phyloP scores from a whole-genome alignment of 2,797 vertebrate species.

The Ciconia nigra region DNA sequence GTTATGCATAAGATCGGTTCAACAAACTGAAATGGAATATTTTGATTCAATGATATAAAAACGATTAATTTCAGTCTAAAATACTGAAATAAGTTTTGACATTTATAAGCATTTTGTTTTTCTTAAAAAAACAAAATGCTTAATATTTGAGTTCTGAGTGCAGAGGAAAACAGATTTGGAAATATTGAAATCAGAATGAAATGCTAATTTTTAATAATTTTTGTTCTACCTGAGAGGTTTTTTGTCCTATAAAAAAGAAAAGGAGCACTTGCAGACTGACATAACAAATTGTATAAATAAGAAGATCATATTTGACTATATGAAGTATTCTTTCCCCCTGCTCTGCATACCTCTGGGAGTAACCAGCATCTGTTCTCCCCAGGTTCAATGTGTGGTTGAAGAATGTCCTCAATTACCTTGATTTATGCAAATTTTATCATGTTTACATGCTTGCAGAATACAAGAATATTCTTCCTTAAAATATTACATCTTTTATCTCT shows the following conservation, averaged over 20 bases:
- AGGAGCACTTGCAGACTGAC: not conserved
- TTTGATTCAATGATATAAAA: not conserved
- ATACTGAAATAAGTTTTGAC: not conserved
- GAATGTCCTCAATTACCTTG: not conserved
- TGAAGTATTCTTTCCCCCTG: not conserved
- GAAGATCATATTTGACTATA: not conserved
- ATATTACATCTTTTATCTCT: not conserved
- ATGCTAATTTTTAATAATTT: not conserved
- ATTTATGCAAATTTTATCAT: not conserved
- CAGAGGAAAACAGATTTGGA: not conserved
- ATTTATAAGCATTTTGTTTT: not conserved
- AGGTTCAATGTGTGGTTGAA: not conserved
- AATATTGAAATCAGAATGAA: not conserved
- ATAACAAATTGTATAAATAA: not conserved
- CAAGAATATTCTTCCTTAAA: not conserved
- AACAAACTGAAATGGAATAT: not conserved
- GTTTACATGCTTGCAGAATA: not conserved
- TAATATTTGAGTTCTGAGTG: not conserved
- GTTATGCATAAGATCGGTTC: not conserved
- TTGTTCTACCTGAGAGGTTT: not conserved
- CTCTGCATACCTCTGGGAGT: not conserved
- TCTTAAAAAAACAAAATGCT: not conserved
- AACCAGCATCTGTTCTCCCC: not conserved
- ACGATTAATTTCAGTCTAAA: not conserved
- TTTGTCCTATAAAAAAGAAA: not conserved